Evolutionary conservation across 2,888 invertebrate genomes (phyloP).

Genomic region (Polyommatus iphigenia): DNA sequence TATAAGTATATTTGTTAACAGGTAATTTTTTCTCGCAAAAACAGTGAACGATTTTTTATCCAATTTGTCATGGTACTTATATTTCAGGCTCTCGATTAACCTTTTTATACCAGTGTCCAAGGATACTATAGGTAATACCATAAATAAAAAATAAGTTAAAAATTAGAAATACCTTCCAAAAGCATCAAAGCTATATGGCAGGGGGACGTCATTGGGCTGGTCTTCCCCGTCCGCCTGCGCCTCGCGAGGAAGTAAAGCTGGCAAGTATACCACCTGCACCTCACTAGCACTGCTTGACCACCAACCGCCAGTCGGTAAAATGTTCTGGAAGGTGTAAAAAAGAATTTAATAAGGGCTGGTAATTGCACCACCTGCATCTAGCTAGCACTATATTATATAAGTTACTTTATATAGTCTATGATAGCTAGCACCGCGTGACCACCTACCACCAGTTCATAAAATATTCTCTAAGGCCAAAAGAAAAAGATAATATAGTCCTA

Average conservation of each 20-base stretch:
- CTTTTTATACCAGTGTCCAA: no score
- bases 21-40: no score
- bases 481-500: no score
- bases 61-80: no score
- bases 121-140: no score
- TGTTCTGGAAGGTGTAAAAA: constrained; percentile 49
- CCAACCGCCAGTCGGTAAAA: constrained; percentile 54
- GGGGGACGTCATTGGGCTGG: constrained; percentile 61
- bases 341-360: no score
- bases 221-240: constrained; percentile 62
- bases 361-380: no score
- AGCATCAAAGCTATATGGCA: constrained; percentile 80
- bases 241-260: constrained; percentile 71
- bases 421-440: constrained; percentile 45
- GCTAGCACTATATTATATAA: no score
- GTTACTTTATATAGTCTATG: no score
- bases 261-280: constrained; percentile 82
- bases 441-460: constrained; percentile 53
- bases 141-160: not conserved
- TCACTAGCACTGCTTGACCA: constrained; percentile 56
- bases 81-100: no score
- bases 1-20: no score
- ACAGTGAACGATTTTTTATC: no score
- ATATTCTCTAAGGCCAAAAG: constrained; percentile 51
- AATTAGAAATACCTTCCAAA: constrained; percentile 75